These are phyloP conservation scores for Pantherophis guttatus DNA, from an alignment of 2,113 vertebrate species.

Conservation along the genomic window DNA sequence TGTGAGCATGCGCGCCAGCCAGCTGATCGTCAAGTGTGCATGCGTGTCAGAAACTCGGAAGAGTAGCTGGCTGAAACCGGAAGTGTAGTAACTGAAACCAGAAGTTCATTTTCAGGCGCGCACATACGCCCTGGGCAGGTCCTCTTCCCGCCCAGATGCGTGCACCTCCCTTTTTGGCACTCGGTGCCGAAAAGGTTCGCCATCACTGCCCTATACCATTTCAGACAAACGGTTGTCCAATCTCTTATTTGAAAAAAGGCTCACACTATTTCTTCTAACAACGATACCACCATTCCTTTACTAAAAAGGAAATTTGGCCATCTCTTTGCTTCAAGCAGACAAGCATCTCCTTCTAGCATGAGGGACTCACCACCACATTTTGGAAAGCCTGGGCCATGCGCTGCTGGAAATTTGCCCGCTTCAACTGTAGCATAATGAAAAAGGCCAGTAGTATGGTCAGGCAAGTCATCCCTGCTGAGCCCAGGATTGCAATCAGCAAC, in stretches of 20 bases:
- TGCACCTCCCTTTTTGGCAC: too few species aligned
- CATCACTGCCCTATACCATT: not conserved
- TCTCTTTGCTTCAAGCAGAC: not conserved
- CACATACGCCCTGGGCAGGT: too few species aligned
- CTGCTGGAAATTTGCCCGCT: slow-evolving; percentile 79
- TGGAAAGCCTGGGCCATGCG: slow-evolving; percentile 86
- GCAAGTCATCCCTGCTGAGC: slow-evolving; percentile 89
- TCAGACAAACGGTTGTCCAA: not conserved
- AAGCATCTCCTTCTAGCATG: not conserved
- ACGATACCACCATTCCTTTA: not conserved
- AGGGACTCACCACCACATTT: slow-evolving; percentile 73
- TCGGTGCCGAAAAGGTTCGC: too few species aligned
- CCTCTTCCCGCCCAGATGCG: too few species aligned
- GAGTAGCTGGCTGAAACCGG: too few species aligned
- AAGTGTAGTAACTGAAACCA: too few species aligned
- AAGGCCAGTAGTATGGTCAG: slow-evolving; percentile 84
- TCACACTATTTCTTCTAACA: not conserved
- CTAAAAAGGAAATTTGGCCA: not conserved
- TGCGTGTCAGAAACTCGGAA: too few species aligned
- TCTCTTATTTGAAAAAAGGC: not conserved
- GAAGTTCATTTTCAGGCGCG: too few species aligned
- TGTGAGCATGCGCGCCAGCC: too few species aligned
- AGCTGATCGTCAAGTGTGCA: too few species aligned
- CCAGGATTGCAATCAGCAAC: slow-evolving; percentile 86
- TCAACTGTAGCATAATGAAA: slow-evolving; percentile 83